These are phyloP conservation scores for Hypolimnas misippus DNA, from an alignment of 2,888 invertebrate genomes.

Conservation along the genomic window DNA sequence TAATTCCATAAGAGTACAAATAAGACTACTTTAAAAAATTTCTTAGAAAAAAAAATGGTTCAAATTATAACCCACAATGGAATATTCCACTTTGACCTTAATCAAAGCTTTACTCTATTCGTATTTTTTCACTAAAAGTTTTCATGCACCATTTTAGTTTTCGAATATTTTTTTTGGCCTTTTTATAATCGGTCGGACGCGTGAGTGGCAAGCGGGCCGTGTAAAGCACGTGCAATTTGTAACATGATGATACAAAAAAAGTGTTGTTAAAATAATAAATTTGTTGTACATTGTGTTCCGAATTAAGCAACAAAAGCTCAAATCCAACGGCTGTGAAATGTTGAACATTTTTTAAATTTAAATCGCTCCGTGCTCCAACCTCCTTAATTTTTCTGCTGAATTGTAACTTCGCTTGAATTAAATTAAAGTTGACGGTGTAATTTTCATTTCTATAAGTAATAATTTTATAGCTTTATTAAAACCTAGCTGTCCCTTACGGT, in stretches of 20 bases:
- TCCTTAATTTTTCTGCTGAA: not conserved
- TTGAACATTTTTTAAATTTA: constrained; percentile 4
- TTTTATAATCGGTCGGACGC: constrained; percentile 26
- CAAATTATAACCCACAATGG: not conserved
- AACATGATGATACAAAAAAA: constrained; percentile 23
- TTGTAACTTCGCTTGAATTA: not conserved
- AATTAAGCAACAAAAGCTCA: constrained; percentile 6
- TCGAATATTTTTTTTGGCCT: constrained; percentile 10
- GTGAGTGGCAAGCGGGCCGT: constrained; percentile 28
- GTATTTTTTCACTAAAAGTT: not conserved
- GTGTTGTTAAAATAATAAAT: constrained; percentile 16
- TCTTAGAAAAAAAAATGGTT: not conserved
- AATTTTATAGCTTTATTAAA: not conserved
- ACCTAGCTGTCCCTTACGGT: no score
- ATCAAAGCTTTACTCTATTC: not conserved
- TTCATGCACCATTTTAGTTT: constrained; percentile 23
- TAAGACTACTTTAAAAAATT: no score
- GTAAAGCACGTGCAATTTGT: constrained; percentile 28
- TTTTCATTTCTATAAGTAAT: constrained; percentile 1
- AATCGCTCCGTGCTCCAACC: not conserved
- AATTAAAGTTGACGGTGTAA: not conserved
- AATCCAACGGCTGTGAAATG: constrained; percentile 1
- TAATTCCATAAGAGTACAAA: no score
- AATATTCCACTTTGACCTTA: not conserved
- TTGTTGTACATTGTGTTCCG: constrained; percentile 13